These are phyloP conservation scores for Planiliza haematocheilus DNA, from an alignment of 2,113 vertebrate genomes.

Conservation along the genomic window DNA sequence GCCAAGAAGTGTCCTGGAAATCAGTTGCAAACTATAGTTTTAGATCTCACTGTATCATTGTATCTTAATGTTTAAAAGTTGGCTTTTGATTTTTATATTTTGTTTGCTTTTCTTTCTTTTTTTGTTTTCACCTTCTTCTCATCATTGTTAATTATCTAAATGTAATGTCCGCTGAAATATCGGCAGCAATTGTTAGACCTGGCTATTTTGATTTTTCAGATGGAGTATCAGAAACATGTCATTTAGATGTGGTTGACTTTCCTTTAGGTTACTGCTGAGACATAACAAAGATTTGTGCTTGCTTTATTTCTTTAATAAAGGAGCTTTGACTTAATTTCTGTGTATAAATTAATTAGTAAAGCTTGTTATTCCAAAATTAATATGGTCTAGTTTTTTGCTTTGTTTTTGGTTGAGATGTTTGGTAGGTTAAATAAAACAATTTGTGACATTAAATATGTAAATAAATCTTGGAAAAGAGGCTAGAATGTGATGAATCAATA, in stretches of 20 bases:
- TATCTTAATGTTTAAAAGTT: constrained; percentile 92
- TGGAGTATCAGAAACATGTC: constrained; percentile 83
- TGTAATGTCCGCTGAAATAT: constrained; percentile 73
- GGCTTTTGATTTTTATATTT: constrained; percentile 88
- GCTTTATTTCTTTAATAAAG: constrained; percentile 91
- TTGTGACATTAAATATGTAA: background rate
- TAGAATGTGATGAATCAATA: background rate
- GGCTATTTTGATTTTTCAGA: constrained; percentile 63
- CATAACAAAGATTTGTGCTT: constrained; percentile 89
- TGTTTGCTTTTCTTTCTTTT: constrained; percentile 83
- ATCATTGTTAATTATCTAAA: constrained; percentile 91
- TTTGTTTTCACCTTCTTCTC: constrained; percentile 64
- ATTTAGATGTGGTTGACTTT: constrained; percentile 92
- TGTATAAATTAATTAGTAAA: constrained; percentile 44
- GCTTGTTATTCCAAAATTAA: background rate
- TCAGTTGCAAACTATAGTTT: constrained; percentile 69
- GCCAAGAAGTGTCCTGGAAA: constrained; percentile 75
- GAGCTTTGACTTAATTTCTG: constrained; percentile 90
- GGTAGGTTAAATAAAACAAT: too few species aligned
- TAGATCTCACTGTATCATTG: constrained; percentile 86
- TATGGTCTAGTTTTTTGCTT: background rate
- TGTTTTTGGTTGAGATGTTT: background rate
- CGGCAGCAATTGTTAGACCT: constrained; percentile 74
- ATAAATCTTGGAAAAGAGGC: background rate
- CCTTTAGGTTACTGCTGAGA: constrained; percentile 93